A percentile compares a stretch with the other conserved stretches of the same genome.
These are phyloP conservation scores for Mythimna albipuncta DNA, from an alignment of 2,888 invertebrate genomes.

Conservation along the genomic window DNA sequence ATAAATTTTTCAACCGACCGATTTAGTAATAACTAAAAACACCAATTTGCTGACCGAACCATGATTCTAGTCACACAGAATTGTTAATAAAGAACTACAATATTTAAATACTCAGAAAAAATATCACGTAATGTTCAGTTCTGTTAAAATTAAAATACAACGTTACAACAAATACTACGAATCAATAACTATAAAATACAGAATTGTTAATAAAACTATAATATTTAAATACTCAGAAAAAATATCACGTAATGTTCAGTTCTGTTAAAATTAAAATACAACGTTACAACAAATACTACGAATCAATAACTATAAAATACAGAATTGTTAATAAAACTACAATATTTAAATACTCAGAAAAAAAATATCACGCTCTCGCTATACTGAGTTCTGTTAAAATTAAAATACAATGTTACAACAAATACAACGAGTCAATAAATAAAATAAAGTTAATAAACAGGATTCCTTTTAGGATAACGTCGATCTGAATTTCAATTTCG, in stretches of 20 bases:
- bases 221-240: too few species aligned
- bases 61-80: too few species aligned
- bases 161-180: too few species aligned
- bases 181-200: too few species aligned
- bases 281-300: too few species aligned
- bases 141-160: too few species aligned
- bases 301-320: too few species aligned
- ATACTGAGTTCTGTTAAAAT: background rate
- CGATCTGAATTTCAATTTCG: background rate
- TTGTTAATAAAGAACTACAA: too few species aligned
- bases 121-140: too few species aligned
- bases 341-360: background rate
- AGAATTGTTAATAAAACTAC: background rate
- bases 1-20: background rate
- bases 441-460: background rate
- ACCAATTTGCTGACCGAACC: background rate
- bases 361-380: background rate
- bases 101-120: too few species aligned
- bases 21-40: background rate
- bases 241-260: too few species aligned
- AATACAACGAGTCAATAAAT: background rate
- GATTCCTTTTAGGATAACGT: background rate
- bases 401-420: background rate
- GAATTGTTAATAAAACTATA: background rate
- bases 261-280: too few species aligned